Percentiles rank a stretch among this genome's conserved stretches.
These are phyloP conservation scores for Epizoanthus fatuus DNA, from an alignment of 92 coral and sea anemone genomes.

Conservation along the genomic window DNA sequence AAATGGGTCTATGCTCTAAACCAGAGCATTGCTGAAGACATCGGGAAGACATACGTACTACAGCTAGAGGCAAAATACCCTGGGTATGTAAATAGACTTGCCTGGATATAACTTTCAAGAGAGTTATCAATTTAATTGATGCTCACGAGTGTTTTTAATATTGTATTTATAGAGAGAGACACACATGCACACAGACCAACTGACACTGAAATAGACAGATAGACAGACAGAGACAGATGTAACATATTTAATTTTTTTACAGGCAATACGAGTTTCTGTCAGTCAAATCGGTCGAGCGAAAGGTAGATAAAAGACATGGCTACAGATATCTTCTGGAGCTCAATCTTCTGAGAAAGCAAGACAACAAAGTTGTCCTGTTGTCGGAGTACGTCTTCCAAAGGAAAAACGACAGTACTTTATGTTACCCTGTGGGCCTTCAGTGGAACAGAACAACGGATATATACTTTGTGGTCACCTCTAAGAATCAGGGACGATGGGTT, in stretches of 20 bases:
- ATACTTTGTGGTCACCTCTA: conserved; percentile 36
- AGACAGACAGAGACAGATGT: background rate
- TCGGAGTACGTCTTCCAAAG: conserved; percentile 57
- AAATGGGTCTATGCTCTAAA: conserved; percentile 39
- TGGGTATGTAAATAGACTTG: conserved; percentile 34
- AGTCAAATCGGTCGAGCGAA: conserved; percentile 45
- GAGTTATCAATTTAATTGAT: too few species aligned
- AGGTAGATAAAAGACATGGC: conserved; percentile 41
- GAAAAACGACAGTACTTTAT: conserved; percentile 33
- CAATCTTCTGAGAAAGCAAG: conserved; percentile 32
- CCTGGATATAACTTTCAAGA: too few species aligned
- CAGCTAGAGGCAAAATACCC: conserved; percentile 36
- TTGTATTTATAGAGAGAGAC: too few species aligned
- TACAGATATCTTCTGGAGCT: conserved; percentile 48
- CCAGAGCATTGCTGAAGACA: conserved; percentile 32
- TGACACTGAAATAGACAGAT: background rate
- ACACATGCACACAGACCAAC: background rate
- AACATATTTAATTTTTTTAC: background rate
- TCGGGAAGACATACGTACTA: conserved; percentile 35
- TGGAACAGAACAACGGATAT: conserved; percentile 61
- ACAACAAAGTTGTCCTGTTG: conserved; percentile 30
- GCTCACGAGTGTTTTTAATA: background rate
- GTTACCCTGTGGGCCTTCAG: conserved; percentile 60
- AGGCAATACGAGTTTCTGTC: conserved; percentile 46
- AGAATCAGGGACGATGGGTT: conserved; percentile 62